These are phyloP conservation scores for Lordiphosa andalusiaca DNA, from an alignment of 2,888 invertebrate species.

Conservation along the genomic window DNA sequence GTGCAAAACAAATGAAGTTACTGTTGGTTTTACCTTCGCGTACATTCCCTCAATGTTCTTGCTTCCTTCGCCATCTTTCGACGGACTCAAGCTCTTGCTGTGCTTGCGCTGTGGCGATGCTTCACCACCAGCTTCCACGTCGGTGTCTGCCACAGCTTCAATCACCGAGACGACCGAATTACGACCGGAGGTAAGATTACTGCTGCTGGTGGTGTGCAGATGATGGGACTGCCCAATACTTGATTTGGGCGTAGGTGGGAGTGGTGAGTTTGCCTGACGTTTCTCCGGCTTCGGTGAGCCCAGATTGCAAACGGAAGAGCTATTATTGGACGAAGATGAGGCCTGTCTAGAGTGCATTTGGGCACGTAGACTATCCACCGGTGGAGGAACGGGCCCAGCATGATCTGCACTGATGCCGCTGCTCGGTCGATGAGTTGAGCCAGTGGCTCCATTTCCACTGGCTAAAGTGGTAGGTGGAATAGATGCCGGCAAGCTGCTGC, in stretches of 20 bases:
- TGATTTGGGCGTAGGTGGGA: constrained; percentile 88
- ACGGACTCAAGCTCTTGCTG: constrained; percentile 82
- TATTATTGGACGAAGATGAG: constrained; percentile 84
- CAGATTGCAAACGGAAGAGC: constrained; percentile 86
- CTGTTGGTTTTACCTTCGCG: constrained; percentile 85
- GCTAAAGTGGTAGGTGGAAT: constrained; percentile 11
- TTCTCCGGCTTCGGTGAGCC: constrained; percentile 94
- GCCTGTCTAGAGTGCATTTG: constrained; percentile 81
- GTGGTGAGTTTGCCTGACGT: constrained; percentile 92
- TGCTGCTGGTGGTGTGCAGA: constrained; percentile 73
- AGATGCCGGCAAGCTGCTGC: constrained; percentile 39
- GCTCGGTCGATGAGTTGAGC: constrained; percentile 29
- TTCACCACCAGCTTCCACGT: constrained; percentile 51
- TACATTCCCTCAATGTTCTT: constrained; percentile 90
- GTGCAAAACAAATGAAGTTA: not conserved
- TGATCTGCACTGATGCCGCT: constrained; percentile 50
- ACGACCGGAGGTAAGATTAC: constrained; percentile 78
- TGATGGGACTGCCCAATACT: constrained; percentile 56
- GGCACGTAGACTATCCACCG: constrained; percentile 84
- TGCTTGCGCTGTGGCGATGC: constrained; percentile 76
- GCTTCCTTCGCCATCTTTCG: constrained; percentile 88
- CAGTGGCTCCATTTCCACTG: constrained; percentile 4
- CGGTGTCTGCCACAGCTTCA: constrained; percentile 70
- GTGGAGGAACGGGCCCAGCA: constrained; percentile 81
- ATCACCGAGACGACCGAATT: constrained; percentile 80